Evolutionary conservation across 1,140 invertebrate species (phyloP), one percentile per base, ranked within the genome.

Genomic region (Luehdorfia chinensis): DNA sequence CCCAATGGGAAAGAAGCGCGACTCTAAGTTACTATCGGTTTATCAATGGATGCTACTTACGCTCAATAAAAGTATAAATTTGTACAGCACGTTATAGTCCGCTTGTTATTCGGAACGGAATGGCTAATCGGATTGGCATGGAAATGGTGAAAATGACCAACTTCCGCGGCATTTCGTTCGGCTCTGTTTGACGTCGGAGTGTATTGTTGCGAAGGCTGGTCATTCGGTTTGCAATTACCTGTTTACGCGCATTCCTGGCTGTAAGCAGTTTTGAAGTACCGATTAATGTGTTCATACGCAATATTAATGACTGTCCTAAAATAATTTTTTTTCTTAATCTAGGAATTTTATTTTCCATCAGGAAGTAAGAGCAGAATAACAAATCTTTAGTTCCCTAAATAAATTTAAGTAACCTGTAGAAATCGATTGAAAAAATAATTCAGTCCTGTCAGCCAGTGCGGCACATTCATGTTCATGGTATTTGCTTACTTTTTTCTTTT

Each of bases 131-230:
- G 59, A 64, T 59, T 64, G 56, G 37, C 52, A 59, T 48, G 30
- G 48, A 56, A 57, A 52, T 41, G 31, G 41, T 47, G 53, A 54
- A 50, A 54, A 56, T 37, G 55, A 31, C 36, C 53, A 31, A 61
- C 52, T 61, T 66, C 59, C 62, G 56, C 37, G 30, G 47, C 46
- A 25, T 36, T 58, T 41, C 55, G 58, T 62, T 74, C 57, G 33
- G 65, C 51, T 74, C 67, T 62, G 66, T 59, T 68, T 70, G 59
- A 55, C 53, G 58, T n/a, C 53, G 41, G 28, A 47, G 47, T 54
- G 57, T 48, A 56, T 59, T 46, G 46, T 62, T 53, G 33, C 45
- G 16, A 30, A 31, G 11, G 41, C 15, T 16, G 27, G 31, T 18
- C 36, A 25, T 30, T 30, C 21, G 51, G 47, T n/a, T n/a, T n/a